Percentiles rank a stretch among this genome's conserved stretches.
These are phyloP conservation scores for Pipistrellus nathusii DNA, from an alignment of 2,797 vertebrate genomes.

Conservation along the genomic window DNA sequence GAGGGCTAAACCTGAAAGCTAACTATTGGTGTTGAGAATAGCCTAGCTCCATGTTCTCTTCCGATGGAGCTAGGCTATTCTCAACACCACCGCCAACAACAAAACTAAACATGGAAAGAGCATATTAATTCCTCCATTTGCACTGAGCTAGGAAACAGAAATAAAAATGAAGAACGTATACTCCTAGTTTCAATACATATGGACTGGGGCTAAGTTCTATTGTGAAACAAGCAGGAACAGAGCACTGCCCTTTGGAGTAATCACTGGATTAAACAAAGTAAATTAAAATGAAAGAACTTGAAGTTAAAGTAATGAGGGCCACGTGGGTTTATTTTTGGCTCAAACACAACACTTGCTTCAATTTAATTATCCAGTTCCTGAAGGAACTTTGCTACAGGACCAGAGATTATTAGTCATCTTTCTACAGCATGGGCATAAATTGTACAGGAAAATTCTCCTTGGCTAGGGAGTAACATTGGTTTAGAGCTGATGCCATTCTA, in stretches of 20 bases:
- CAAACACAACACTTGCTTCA: slow-evolving; percentile 13
- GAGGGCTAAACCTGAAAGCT: slow-evolving; percentile 35
- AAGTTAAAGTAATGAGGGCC: slow-evolving; percentile 51
- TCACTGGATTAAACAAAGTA: slow-evolving; percentile 52
- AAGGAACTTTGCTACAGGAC: slow-evolving; percentile 52
- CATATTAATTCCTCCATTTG: not conserved
- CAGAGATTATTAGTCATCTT: slow-evolving; percentile 43
- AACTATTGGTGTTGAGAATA: too few species aligned
- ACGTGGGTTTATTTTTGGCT: slow-evolving; percentile 57
- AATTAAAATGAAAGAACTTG: slow-evolving; percentile 59
- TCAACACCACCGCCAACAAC: slow-evolving; percentile 25
- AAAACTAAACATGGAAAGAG: not conserved
- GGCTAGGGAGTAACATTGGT: not conserved
- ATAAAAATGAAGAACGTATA: slow-evolving; percentile 7
- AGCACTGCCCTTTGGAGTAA: slow-evolving; percentile 5
- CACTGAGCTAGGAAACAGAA: not conserved
- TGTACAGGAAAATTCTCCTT: slow-evolving; percentile 25
- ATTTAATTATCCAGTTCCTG: slow-evolving; percentile 64
- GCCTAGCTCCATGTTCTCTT: not conserved
- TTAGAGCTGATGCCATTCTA: not conserved
- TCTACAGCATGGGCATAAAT: not conserved
- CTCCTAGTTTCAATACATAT: not conserved
- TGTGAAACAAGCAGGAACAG: not conserved
- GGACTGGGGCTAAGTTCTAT: slow-evolving; percentile 22
- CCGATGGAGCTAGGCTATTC: not conserved